A percentile compares a stretch with the other conserved stretches of the same genome.
Evolutionary conservation across 2,888 invertebrate genomes (phyloP).

Genomic region (Schrankia costaestrigalis): DNA sequence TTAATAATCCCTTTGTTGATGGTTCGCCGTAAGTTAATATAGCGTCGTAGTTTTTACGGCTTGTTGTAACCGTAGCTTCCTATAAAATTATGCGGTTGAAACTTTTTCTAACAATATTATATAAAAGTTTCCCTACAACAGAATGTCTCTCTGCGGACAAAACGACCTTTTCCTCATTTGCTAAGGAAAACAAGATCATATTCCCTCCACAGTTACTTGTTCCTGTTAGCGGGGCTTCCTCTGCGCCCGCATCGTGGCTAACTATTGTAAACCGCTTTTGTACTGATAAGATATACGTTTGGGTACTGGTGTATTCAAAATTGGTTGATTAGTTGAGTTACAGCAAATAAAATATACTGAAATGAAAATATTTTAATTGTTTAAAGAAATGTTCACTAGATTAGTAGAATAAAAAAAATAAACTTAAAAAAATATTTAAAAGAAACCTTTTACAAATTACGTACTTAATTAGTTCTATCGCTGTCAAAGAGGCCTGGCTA

Average conservation of each 20-base stretch:
- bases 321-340: no score
- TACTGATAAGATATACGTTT: constrained; percentile 12
- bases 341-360: no score
- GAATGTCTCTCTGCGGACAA: constrained; percentile 10
- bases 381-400: no score
- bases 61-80: constrained; percentile 12
- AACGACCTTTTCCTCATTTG: constrained; percentile 8
- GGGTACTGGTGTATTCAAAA: no score
- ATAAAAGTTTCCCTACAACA: constrained; percentile 14
- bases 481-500: no score
- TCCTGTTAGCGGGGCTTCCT: constrained; percentile 14
- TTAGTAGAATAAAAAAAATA: no score
- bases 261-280: constrained; percentile 8
- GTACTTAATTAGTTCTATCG: no score
- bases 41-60: constrained; percentile 14
- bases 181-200: constrained; percentile 11
- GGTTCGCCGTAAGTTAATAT: no score
- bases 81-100: constrained; percentile 10
- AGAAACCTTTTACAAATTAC: no score
- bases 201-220: constrained; percentile 13
- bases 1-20: no score
- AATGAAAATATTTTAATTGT: no score
- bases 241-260: constrained; percentile 3
- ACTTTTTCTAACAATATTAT: constrained; percentile 16
- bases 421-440: no score